These are phyloP conservation scores for Eupelmus urozonus DNA, from an alignment of 2,888 invertebrate species.

Conservation along the genomic window DNA sequence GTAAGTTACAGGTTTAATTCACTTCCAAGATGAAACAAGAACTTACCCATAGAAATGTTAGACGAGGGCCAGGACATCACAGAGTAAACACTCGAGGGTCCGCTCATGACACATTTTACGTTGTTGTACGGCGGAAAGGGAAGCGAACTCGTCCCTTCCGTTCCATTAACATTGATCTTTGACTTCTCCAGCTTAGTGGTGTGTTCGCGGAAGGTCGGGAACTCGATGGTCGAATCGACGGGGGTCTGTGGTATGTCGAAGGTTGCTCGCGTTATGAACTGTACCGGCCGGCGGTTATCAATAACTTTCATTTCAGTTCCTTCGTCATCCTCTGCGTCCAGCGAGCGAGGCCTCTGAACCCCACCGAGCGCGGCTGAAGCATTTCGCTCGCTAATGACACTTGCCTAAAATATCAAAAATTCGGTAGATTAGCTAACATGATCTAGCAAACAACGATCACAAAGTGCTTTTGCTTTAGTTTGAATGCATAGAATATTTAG, in stretches of 20 bases:
- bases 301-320: constrained; percentile 76
- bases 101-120: constrained; percentile 71
- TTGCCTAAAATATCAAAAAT: constrained; percentile 56
- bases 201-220: constrained; percentile 70
- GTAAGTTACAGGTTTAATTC: constrained; percentile 9
- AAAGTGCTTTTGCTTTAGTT: no score
- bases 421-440: no score
- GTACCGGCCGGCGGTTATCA: constrained; percentile 72
- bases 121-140: constrained; percentile 72
- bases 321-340: constrained; percentile 74
- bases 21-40: constrained; percentile 12
- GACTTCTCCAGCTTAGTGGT: constrained; percentile 71
- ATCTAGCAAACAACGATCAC: no score
- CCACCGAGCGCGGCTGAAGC: constrained; percentile 68
- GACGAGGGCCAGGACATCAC: constrained; percentile 72
- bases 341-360: constrained; percentile 69
- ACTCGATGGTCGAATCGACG: constrained; percentile 73
- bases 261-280: constrained; percentile 72
- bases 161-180: constrained; percentile 70
- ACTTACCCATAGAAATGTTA: constrained; percentile 73
- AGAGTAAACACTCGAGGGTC: constrained; percentile 70
- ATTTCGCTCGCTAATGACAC: constrained; percentile 66
- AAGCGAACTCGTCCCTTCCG: constrained; percentile 65
- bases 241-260: constrained; percentile 73
- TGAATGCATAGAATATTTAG: no score